Conservation (phyloP, 2,113 vertebrate genomes). For the Phalacrocorax carbo region DNA sequence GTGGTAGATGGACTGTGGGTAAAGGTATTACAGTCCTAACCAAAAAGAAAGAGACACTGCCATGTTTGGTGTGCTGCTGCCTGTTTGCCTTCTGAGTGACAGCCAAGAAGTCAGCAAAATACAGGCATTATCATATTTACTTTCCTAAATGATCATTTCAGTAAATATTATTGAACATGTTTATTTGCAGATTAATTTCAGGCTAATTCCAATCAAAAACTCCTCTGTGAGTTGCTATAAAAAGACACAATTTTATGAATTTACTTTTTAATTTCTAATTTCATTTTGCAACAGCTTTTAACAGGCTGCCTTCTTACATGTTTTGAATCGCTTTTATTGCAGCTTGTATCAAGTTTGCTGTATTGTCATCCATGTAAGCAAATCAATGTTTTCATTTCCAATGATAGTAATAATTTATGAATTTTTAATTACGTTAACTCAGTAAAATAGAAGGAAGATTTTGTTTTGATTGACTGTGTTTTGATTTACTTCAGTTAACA, state of each 20-base stretch:
- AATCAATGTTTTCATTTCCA: slow-evolving; percentile 8
- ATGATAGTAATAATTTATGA: not conserved
- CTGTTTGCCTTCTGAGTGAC: not conserved
- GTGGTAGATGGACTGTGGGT: not conserved
- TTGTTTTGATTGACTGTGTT: not conserved
- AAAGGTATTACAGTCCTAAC: rapidly evolving
- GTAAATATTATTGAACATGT: slow-evolving; percentile 25
- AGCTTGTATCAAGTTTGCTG: not conserved
- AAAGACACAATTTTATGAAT: not conserved
- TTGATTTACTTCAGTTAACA: not conserved
- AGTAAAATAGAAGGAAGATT: not conserved
- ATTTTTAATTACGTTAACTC: not conserved
- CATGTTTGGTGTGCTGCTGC: not conserved
- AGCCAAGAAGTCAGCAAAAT: not conserved
- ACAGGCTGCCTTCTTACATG: not conserved
- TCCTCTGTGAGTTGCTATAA: not conserved
- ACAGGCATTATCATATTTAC: not conserved
- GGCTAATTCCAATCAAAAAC: slow-evolving; percentile 11
- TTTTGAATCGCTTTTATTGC: slow-evolving; percentile 1
- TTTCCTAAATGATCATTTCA: not conserved
- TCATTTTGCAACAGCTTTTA: not conserved
- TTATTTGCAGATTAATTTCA: slow-evolving; percentile 40
- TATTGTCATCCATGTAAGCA: not conserved
- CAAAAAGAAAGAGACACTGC: not conserved
- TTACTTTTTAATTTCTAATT: not conserved